Evolutionary conservation across 2,113 vertebrate species (phyloP), one percentile per base, ranked within the genome.

Genomic region (Opisthocomus hoazin): DNA sequence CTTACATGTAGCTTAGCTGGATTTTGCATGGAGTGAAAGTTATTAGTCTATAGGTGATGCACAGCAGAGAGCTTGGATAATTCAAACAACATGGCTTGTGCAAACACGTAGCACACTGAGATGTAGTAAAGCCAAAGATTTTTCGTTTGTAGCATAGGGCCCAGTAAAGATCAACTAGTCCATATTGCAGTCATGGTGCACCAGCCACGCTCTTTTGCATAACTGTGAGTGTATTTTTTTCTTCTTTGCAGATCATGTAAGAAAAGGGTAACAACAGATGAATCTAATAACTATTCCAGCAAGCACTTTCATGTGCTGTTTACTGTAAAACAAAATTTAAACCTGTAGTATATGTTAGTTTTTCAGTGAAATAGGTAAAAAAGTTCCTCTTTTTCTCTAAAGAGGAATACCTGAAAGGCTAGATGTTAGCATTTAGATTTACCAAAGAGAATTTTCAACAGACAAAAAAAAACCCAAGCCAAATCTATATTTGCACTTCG

Each of bases 321-420:
- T 93, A 68, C 32, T 84, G 71, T 94, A 79, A 84, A 94, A 86
- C 75, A 85, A 92, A 93, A 93, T 63, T 61, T 89, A 85, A 87
- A 82, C 36, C 45, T 79, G 65, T 64, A 82, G 82, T 66, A 29
- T 71, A 39, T 86, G 36, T 75, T 93, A 76, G 45, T 80, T 96
- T 94, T 89, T 60, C 36, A 41, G 41, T 39, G 51, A 84, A 70
- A 60, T 50, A 36, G 43, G 58, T 94, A 3, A 16, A 23, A 45
- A 64, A 37, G 63, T n/a, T n/a, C n/a, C n/a, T n/a, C n/a, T n/a
- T n/a, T n/a, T n/a, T n/a, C n/a, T n/a, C n/a, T n/a, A 61, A 70
- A 51, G 27, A 75, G 21, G 21, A 95, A 56, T 30, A 85, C 61
- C n/a, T 71, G 53, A 75, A 83, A 94, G 71, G 50, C 61, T 66